A percentile compares a stretch with the other conserved stretches of the same genome.
Evolutionary conservation across 2,888 invertebrate species (phyloP).

Genomic region (Sarcophaga caerulescens): DNA sequence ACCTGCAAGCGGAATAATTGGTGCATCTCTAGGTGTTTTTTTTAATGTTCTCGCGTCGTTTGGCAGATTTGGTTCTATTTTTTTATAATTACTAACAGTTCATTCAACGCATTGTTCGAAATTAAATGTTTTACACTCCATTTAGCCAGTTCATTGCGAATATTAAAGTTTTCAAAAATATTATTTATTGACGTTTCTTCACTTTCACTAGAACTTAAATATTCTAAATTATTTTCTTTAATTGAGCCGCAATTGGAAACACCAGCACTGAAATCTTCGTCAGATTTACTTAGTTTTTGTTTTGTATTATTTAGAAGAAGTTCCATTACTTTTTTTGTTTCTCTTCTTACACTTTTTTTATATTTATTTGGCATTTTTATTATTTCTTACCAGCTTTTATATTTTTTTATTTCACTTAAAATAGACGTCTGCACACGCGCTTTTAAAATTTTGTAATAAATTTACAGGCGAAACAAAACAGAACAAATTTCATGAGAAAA

Average conservation of each 20-base stretch:
- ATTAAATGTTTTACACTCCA: conserved; percentile 56
- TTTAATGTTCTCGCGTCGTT: conserved; percentile 56
- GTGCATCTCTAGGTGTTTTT: conserved; percentile 48
- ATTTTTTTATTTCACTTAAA: too few species aligned
- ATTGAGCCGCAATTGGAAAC: neutral
- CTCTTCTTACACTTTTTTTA: neutral
- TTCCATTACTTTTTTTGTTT: conserved; percentile 12
- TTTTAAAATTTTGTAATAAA: too few species aligned
- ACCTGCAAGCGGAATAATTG: neutral
- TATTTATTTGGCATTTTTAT: neutral
- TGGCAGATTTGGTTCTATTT: conserved; percentile 31
- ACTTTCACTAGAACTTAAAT: conserved; percentile 10
- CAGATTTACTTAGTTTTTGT: neutral
- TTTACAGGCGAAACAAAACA: too few species aligned
- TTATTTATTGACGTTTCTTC: neutral
- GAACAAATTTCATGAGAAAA: too few species aligned
- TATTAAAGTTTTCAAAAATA: neutral
- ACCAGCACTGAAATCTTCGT: conserved; percentile 11
- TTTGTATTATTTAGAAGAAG: conserved; percentile 7
- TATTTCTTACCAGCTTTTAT: too few species aligned
- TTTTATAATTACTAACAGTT: conserved; percentile 42
- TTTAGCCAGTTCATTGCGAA: conserved; percentile 17
- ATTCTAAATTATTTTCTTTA: neutral
- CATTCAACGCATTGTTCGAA: conserved; percentile 35
- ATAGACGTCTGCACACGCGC: too few species aligned